phyloP scores from a whole-genome alignment of 2,797 vertebrate genomes.

The Pseudotriccus pelzelni region DNA sequence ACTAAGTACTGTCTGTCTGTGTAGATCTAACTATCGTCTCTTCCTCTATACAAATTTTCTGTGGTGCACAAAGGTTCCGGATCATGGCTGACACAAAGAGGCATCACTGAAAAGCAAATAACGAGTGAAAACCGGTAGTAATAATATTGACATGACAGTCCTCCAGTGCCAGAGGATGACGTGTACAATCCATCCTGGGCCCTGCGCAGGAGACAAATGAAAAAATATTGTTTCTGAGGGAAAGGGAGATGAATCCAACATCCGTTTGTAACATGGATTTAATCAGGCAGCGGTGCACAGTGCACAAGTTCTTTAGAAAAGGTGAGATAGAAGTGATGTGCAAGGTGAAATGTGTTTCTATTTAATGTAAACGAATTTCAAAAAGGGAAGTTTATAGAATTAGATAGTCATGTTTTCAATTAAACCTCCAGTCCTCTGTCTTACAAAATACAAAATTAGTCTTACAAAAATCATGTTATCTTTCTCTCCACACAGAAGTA shows the following conservation, averaged over 20 bases:
- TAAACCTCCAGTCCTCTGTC: not conserved
- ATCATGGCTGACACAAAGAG: not conserved
- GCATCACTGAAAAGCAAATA: not conserved
- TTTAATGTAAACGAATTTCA: not conserved
- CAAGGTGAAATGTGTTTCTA: not conserved
- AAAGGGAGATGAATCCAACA: not conserved
- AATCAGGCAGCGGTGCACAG: not conserved
- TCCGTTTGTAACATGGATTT: not conserved
- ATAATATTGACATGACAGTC: not conserved
- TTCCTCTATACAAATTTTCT: not conserved
- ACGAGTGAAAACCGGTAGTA: not conserved
- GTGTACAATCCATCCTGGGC: not conserved
- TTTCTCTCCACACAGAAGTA: not conserved
- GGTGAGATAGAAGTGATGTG: not conserved
- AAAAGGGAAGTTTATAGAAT: not conserved
- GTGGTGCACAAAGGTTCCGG: not conserved
- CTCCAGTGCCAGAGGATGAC: not conserved
- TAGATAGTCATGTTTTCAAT: not conserved
- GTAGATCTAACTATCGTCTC: not conserved
- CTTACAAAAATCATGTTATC: not conserved
- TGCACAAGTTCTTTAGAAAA: not conserved
- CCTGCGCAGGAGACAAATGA: fast-evolving
- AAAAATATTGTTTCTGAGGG: not conserved
- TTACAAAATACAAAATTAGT: not conserved
- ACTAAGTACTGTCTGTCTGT: not conserved